Conservation (phyloP, 53 echinoderm and acorn worm genomes). For the Patiria pectinifera region DNA sequence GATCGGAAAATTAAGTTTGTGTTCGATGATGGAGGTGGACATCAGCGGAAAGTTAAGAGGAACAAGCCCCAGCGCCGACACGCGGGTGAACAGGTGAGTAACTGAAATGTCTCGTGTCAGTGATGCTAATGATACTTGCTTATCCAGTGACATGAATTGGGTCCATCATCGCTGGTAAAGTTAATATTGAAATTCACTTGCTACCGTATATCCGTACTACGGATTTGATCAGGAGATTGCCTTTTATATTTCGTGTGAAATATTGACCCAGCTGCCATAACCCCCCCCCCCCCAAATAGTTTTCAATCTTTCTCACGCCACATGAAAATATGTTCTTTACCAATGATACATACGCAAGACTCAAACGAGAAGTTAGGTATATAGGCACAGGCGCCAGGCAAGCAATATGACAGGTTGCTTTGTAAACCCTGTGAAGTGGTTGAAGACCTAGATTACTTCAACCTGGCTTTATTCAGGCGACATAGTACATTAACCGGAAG, state of each 20-base stretch:
- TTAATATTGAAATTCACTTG: no score
- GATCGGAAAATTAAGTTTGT: conserved; percentile 65
- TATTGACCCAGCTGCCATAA: neutral
- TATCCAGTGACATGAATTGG: neutral
- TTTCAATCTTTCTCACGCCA: neutral
- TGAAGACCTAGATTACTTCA: neutral
- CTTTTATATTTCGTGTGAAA: neutral
- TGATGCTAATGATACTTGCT: neutral
- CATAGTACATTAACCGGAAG: neutral
- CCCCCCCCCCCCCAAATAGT: neutral
- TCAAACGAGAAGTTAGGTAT: neutral
- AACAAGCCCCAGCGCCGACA: conserved; percentile 46
- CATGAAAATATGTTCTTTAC: neutral
- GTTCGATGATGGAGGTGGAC: conserved; percentile 56
- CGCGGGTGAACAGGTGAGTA: conserved; percentile 53
- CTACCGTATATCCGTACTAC: no score
- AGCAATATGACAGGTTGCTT: neutral
- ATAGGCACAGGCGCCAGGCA: neutral
- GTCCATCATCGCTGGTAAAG: neutral
- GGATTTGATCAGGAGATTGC: neutral
- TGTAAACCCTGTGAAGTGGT: neutral
- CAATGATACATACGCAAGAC: neutral
- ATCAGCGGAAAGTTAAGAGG: conserved; percentile 47
- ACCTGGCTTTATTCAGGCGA: neutral
- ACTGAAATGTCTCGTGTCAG: neutral